Percentiles rank a stretch among this genome's conserved stretches.
Conservation (phyloP, 2,113 vertebrate genomes). For the Cheirogaleus medius region DNA sequence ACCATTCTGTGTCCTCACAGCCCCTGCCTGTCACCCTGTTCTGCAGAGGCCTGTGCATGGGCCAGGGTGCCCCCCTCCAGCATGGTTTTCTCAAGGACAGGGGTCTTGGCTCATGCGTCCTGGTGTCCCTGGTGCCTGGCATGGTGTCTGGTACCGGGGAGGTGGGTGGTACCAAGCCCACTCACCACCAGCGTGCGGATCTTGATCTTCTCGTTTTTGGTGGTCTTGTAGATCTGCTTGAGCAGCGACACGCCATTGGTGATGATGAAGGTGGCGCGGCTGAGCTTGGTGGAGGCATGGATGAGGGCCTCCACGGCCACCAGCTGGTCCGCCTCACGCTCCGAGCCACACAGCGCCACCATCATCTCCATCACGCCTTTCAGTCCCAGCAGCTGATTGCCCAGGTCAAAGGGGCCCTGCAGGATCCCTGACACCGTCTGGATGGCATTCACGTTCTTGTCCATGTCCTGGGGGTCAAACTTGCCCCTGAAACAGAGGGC, state of each 20-base stretch:
- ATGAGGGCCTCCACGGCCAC: constrained; percentile 97
- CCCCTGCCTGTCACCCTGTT: neutral
- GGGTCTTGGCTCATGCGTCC: neutral
- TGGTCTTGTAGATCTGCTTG: constrained; percentile 98
- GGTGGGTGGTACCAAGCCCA: neutral
- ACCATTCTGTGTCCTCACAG: neutral
- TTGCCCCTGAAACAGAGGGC: constrained; percentile 86
- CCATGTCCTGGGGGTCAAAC: constrained; percentile 97
- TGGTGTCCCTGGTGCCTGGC: neutral
- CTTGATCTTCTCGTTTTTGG: constrained; percentile 98
- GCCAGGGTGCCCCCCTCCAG: neutral
- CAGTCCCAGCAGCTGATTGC: constrained; percentile 91
- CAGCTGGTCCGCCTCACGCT: constrained; percentile 96
- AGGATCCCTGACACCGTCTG: constrained; percentile 94
- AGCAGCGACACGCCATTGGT: constrained; percentile 94
- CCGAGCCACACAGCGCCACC: constrained; percentile 95
- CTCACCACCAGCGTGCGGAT: constrained; percentile 97
- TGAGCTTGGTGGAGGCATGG: constrained; percentile 95
- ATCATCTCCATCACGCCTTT: constrained; percentile 99
- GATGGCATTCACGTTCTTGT: constrained; percentile 96
- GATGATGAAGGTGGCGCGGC: constrained; percentile 96
- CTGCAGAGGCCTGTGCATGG: neutral
- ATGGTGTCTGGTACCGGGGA: accelerated
- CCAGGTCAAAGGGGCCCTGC: constrained; percentile 96
- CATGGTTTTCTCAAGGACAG: neutral